Conservation (phyloP, 1,140 invertebrate species). For the Caerostris extrusa region DNA sequence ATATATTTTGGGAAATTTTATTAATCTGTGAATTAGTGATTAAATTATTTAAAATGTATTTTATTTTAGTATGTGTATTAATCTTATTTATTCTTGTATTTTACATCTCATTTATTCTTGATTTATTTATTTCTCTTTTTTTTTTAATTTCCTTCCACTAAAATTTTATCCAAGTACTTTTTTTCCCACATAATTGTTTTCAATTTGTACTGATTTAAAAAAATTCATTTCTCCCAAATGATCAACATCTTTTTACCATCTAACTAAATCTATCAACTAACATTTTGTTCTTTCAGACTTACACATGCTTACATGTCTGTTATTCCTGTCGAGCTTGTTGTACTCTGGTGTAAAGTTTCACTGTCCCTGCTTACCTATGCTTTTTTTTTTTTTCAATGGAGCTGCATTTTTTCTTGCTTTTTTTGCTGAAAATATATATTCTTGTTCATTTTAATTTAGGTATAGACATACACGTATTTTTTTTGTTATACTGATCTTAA, state of each 20-base stretch:
- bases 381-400: constrained; percentile 5
- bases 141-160: too few species aligned
- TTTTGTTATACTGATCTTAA: too few species aligned
- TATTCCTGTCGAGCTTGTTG: constrained; percentile 76
- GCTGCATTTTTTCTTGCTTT: background rate
- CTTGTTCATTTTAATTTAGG: background rate
- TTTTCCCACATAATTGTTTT: background rate
- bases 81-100: too few species aligned
- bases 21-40: too few species aligned
- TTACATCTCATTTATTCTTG: too few species aligned
- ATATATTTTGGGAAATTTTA: too few species aligned
- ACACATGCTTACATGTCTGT: constrained; percentile 77
- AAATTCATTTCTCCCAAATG: background rate
- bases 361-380: background rate
- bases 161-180: background rate
- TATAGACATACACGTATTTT: too few species aligned
- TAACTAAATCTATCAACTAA: constrained; percentile 17
- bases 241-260: background rate
- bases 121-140: too few species aligned
- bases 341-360: constrained; percentile 76
- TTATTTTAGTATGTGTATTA: too few species aligned
- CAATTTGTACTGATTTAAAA: background rate
- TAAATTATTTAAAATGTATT: too few species aligned
- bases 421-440: constrained; percentile 21
- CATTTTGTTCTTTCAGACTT: constrained; percentile 76